A percentile compares a stretch with the other conserved stretches of the same genome.
Evolutionary conservation across 2,113 vertebrate species (phyloP).

Genomic region (Platycercus adscitus): DNA sequence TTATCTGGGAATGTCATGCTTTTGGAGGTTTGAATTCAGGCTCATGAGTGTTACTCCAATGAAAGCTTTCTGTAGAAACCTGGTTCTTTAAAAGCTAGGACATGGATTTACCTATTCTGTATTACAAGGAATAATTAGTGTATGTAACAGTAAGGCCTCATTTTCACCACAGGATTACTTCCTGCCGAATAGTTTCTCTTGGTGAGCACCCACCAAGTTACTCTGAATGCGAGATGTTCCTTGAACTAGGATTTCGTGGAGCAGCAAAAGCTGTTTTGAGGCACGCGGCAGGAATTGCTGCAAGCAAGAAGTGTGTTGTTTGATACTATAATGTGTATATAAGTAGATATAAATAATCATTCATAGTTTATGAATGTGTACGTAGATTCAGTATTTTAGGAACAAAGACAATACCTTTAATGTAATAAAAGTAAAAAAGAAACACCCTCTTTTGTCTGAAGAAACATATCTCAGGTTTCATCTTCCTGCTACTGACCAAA

Average conservation of each 20-base stretch:
- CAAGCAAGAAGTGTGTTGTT: background rate
- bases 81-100: background rate
- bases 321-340: background rate
- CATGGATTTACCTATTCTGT: background rate
- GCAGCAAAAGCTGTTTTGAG: background rate
- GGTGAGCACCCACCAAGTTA: background rate
- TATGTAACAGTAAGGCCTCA: background rate
- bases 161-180: background rate
- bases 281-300: background rate
- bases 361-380: background rate
- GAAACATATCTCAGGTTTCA: background rate
- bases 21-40: background rate
- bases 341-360: background rate
- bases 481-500: background rate
- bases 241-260: background rate
- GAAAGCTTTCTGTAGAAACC: background rate
- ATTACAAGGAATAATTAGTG: background rate
- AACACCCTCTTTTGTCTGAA: background rate
- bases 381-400: background rate
- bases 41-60: background rate
- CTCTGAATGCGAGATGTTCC: background rate
- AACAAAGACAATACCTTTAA: background rate
- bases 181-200: background rate
- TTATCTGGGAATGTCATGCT: background rate
- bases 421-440: background rate